Conservation (phyloP, 2,113 vertebrate genomes). For the Nipponia nippon region DNA sequence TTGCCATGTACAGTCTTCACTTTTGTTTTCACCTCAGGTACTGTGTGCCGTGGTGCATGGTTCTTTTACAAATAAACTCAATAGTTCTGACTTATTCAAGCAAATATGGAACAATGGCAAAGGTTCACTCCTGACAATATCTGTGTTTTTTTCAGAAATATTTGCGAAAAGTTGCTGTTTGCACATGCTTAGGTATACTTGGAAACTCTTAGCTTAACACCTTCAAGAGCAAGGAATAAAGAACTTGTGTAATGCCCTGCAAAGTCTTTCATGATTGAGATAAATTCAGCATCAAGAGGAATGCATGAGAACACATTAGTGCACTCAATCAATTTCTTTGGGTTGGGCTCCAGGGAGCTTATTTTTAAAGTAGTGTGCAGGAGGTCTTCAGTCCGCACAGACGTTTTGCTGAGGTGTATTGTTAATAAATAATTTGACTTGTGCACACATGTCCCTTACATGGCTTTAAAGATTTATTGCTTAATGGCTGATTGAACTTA, state of each 20-base stretch:
- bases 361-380: constrained; percentile 25
- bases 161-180: background rate
- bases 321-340: constrained; percentile 28
- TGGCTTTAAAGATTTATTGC: constrained; percentile 54
- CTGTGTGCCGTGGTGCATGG: background rate
- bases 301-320: constrained; percentile 10
- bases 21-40: background rate
- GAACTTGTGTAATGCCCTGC: background rate
- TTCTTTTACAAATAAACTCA: background rate
- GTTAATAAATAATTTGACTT: constrained; percentile 63
- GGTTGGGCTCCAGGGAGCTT: background rate
- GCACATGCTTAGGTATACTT: background rate
- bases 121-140: background rate
- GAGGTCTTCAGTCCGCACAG: background rate
- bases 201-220: background rate
- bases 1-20: background rate
- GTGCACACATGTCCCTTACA: constrained; percentile 23
- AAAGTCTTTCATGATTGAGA: constrained; percentile 7
- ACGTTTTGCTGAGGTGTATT: constrained; percentile 37
- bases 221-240: background rate
- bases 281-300: constrained; percentile 8
- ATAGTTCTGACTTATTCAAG: background rate
- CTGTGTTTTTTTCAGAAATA: background rate
- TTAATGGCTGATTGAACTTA: constrained; percentile 44
- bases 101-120: background rate